phyloP scores from a whole-genome alignment of 2,113 vertebrate genomes.

The Rousettus leschenaultii region DNA sequence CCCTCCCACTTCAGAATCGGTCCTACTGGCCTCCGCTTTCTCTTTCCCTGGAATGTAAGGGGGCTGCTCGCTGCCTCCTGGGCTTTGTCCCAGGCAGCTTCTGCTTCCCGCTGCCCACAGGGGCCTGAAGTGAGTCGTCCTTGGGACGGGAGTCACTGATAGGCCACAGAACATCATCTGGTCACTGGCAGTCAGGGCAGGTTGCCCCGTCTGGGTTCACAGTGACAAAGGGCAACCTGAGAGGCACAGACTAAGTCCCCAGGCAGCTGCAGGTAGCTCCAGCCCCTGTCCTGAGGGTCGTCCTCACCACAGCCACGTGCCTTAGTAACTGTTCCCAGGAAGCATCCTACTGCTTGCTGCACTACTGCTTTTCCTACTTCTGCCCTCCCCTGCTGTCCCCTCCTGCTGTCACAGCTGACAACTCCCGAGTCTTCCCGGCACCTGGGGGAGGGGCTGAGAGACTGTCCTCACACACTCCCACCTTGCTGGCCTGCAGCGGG shows the following conservation, averaged over 20 bases:
- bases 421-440: neutral
- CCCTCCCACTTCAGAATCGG: neutral
- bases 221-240: constrained; percentile 38
- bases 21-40: neutral
- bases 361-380: neutral
- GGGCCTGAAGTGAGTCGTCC: neutral
- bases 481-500: neutral
- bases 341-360: constrained; percentile 36
- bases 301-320: constrained; percentile 65
- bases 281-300: constrained; percentile 40
- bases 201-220: constrained; percentile 41
- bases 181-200: constrained; percentile 19
- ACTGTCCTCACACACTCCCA: too few relatives aligned
- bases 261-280: constrained; percentile 64
- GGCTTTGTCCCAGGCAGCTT: neutral
- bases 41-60: neutral
- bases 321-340: constrained; percentile 73
- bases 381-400: neutral
- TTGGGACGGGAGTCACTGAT: neutral
- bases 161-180: neutral
- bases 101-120: constrained; percentile 4
- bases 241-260: neutral
- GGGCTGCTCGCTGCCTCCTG: constrained; percentile 27
- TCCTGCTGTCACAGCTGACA: neutral
- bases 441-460: neutral